These are phyloP conservation scores for Sebastes jordani DNA, from an alignment of 2,797 vertebrate species.

Conservation along the genomic window DNA sequence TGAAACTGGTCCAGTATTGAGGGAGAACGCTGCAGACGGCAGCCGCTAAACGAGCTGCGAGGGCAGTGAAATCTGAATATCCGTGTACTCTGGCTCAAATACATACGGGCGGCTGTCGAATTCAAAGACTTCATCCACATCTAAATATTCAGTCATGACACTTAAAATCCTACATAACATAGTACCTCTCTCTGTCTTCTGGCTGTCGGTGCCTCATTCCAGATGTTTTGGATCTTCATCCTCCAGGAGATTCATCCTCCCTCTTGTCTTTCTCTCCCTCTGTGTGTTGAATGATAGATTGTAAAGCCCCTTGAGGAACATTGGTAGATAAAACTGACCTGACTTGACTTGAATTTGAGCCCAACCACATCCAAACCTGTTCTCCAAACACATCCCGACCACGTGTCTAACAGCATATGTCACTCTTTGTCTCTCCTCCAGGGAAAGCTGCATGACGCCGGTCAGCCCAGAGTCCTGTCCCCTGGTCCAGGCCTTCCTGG, in stretches of 20 bases:
- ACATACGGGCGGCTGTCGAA: no score
- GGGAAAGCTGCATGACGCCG: slow-evolving; percentile 88
- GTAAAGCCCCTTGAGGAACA: background rate
- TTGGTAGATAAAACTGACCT: background rate
- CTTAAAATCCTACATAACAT: no score
- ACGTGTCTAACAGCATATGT: background rate
- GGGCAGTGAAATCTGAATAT: no score
- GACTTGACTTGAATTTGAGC: background rate
- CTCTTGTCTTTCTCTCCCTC: background rate
- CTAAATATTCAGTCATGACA: no score
- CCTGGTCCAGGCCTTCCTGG: slow-evolving; percentile 89
- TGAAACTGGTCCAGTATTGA: no score
- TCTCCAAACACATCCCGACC: slow-evolving; percentile 6
- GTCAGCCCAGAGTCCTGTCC: slow-evolving; percentile 88
- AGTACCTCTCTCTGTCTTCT: background rate
- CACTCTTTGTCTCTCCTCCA: slow-evolving; percentile 59
- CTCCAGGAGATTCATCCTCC: background rate
- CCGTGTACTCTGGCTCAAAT: background rate
- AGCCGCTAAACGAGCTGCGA: no score
- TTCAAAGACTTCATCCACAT: no score
- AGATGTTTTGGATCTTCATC: background rate
- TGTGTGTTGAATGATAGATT: background rate
- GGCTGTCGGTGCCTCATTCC: background rate
- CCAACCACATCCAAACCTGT: background rate
- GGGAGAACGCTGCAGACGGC: no score